Evolutionary conservation across 92 coral and sea anemone genomes (phyloP).

Genomic region (Virgularia gustaviana): DNA sequence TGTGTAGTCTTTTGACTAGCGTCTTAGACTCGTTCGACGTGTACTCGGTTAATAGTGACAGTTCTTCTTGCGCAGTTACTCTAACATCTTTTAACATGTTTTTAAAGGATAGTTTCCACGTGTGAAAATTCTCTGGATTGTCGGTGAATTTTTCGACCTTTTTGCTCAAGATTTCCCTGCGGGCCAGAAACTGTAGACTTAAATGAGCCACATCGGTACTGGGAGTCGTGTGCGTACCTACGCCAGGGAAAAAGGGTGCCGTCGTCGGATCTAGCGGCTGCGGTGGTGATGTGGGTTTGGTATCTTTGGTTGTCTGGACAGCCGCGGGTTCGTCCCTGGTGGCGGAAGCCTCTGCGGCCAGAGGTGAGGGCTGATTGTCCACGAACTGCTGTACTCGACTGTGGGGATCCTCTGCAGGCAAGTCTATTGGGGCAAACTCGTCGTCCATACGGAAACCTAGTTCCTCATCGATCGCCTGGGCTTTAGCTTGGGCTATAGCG

Average conservation of each 20-base stretch:
- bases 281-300: not conserved
- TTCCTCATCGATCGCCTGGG: conserved; percentile 9
- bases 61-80: conserved; percentile 44
- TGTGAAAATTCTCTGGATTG: conserved; percentile 48
- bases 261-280: not conserved
- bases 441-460: not conserved
- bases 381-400: conserved; percentile 8
- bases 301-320: not conserved
- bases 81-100: conserved; percentile 52
- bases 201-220: not conserved
- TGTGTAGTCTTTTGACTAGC: conserved; percentile 49
- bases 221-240: not conserved
- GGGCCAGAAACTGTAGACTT: not conserved
- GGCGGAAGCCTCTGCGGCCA: not conserved
- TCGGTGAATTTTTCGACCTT: conserved; percentile 56
- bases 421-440: not conserved
- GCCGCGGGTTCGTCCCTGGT: too few relatives aligned
- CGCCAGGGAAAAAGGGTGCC: not conserved
- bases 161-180: conserved; percentile 29
- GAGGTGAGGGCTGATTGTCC: not conserved
- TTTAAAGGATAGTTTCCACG: conserved; percentile 48
- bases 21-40: conserved; percentile 35
- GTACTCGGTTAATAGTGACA: conserved; percentile 44
- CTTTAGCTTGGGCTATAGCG: conserved; percentile 8
- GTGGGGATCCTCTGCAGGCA: not conserved